phyloP scores from a whole-genome alignment of 2,113 vertebrate genomes.

The Nesospiza acunhae region DNA sequence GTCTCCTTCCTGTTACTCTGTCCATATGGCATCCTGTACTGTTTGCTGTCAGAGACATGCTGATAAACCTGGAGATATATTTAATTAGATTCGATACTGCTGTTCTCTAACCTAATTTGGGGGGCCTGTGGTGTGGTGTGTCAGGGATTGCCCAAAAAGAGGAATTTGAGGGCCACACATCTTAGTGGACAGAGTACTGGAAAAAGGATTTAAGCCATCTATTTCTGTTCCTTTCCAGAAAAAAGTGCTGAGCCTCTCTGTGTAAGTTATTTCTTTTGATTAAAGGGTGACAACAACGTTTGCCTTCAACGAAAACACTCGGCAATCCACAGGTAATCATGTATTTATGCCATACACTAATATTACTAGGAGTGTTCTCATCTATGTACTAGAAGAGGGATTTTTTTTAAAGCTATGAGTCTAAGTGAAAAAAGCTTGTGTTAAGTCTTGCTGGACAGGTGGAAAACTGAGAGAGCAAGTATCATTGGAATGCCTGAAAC shows the following conservation, averaged over 20 bases:
- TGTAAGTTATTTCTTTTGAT: neutral
- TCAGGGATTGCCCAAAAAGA: neutral
- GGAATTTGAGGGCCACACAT: neutral
- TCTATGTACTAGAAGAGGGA: rapidly evolving
- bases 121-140: too few species aligned
- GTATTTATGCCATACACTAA: neutral
- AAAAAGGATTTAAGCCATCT: neutral
- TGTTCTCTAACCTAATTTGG: neutral
- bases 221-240: neutral
- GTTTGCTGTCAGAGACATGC: neutral
- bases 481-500: neutral
- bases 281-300: rapidly evolving
- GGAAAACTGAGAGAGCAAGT: neutral
- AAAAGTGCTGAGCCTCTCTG: neutral
- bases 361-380: neutral
- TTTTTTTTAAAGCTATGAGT: neutral
- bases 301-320: neutral
- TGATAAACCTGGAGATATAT: neutral
- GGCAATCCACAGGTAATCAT: neutral
- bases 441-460: neutral
- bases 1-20: neutral
- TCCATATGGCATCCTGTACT: neutral
- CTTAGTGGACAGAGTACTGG: neutral
- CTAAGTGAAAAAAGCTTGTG: neutral
- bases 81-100: neutral